These are phyloP conservation scores for Nomada ferruginata DNA, from an alignment of 2,888 invertebrate genomes.

Conservation along the genomic window DNA sequence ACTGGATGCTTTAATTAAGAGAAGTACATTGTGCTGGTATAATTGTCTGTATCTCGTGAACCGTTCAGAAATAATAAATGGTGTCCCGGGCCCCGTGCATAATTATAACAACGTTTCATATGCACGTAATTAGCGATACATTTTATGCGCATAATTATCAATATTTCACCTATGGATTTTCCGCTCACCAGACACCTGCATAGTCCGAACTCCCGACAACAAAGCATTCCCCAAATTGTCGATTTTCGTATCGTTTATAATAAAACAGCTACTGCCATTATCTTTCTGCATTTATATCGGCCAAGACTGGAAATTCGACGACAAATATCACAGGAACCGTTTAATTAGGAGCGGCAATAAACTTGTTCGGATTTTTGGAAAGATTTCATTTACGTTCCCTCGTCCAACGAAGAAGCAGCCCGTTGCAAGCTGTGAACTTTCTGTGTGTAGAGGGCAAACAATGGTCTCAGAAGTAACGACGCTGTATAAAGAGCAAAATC, in stretches of 20 bases:
- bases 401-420: background rate
- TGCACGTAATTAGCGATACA: constrained; percentile 50
- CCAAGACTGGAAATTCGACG: background rate
- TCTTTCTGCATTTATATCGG: background rate
- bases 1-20: constrained; percentile 52
- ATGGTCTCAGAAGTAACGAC: constrained; percentile 22
- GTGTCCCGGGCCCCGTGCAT: constrained; percentile 8
- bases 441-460: constrained; percentile 27
- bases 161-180: constrained; percentile 30
- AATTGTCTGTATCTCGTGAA: constrained; percentile 33
- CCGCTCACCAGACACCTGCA: background rate
- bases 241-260: background rate
- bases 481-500: constrained; percentile 32
- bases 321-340: background rate
- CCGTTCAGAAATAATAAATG: constrained; percentile 54
- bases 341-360: background rate
- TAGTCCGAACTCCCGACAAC: no score
- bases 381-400: background rate
- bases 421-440: background rate
- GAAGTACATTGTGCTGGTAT: constrained; percentile 36
- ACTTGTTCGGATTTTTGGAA: no score
- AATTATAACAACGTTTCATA: constrained; percentile 53
- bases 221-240: background rate
- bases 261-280: no score
- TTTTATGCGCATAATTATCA: constrained; percentile 46